phyloP scores from a whole-genome alignment of 1,140 invertebrate species.

The Oscheius sp. region DNA sequence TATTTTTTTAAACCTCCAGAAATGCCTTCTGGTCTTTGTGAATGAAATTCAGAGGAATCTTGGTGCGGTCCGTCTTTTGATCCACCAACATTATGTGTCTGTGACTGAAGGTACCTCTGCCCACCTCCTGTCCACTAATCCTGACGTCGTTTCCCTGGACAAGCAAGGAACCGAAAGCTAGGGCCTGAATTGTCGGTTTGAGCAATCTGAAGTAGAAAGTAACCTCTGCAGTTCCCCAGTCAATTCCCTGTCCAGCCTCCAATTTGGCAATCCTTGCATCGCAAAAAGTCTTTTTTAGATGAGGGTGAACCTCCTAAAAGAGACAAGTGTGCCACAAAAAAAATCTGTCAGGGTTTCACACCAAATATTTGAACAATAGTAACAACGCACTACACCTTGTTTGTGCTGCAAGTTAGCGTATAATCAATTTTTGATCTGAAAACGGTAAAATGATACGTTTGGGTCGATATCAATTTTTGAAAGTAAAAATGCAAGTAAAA shows the following conservation, averaged over 20 bases:
- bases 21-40: slow-evolving; percentile 67
- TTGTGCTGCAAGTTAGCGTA: too few species aligned
- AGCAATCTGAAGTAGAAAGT: too few species aligned
- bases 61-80: slow-evolving; percentile 78
- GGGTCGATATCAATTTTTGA: too few species aligned
- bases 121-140: slow-evolving; percentile 93
- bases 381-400: too few species aligned
- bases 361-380: too few species aligned
- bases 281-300: slow-evolving; percentile 76
- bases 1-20: slow-evolving; percentile 71
- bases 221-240: slow-evolving; percentile 95
- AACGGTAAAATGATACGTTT: too few species aligned
- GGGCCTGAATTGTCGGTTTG: too few species aligned
- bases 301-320: too few species aligned
- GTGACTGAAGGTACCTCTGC: slow-evolving; percentile 91
- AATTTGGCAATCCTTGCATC: slow-evolving; percentile 73
- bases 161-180: slow-evolving; percentile 79
- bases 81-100: slow-evolving; percentile 88
- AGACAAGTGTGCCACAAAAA: too few species aligned
- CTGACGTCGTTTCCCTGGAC: slow-evolving; percentile 80
- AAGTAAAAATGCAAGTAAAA: too few species aligned
- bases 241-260: slow-evolving; percentile 71
- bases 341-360: too few species aligned
- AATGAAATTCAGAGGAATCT: slow-evolving; percentile 82
- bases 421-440: too few species aligned